Conservation (phyloP, 1,140 invertebrate species). For the Dendrolimus punctatus region DNA sequence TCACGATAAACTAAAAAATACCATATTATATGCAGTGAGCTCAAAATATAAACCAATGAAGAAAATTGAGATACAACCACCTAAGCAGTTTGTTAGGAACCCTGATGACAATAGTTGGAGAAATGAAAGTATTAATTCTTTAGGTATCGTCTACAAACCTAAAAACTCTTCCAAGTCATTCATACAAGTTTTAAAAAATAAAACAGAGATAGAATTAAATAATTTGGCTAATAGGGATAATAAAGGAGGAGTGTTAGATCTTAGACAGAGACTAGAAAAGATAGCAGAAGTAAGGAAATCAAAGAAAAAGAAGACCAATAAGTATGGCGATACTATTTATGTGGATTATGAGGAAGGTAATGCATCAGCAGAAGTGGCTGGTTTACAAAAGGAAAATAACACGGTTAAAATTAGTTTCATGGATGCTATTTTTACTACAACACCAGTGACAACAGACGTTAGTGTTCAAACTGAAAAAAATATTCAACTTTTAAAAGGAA, state of each 20-base stretch:
- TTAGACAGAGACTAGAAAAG: constrained; percentile 52
- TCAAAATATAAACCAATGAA: constrained; percentile 57
- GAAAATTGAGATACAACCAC: constrained; percentile 51
- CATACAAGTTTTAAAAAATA: constrained; percentile 59
- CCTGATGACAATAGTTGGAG: constrained; percentile 64
- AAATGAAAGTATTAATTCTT: constrained; percentile 58
- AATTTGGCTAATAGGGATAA: constrained; percentile 35
- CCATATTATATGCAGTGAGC: constrained; percentile 37
- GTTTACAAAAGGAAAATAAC: constrained; percentile 17
- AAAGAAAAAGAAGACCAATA: constrained; percentile 51
- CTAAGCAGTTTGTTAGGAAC: constrained; percentile 47
- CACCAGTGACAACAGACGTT: neutral
- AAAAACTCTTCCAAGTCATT: constrained; percentile 60
- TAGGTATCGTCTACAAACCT: constrained; percentile 63
- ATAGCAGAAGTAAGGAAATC: constrained; percentile 55
- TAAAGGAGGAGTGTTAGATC: constrained; percentile 43
- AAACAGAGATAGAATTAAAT: constrained; percentile 51
- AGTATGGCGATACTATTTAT: constrained; percentile 41
- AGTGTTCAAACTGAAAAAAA: no score
- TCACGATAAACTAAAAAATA: constrained; percentile 26
- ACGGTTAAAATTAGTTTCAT: constrained; percentile 3
- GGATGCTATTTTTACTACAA: constrained; percentile 1
- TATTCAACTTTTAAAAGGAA: constrained; percentile 2
- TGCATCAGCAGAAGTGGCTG: constrained; percentile 26
- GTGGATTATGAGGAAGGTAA: constrained; percentile 50